These are phyloP conservation scores for Magallana gigas DNA, from an alignment of 1,140 invertebrate species.

Conservation along the genomic window DNA sequence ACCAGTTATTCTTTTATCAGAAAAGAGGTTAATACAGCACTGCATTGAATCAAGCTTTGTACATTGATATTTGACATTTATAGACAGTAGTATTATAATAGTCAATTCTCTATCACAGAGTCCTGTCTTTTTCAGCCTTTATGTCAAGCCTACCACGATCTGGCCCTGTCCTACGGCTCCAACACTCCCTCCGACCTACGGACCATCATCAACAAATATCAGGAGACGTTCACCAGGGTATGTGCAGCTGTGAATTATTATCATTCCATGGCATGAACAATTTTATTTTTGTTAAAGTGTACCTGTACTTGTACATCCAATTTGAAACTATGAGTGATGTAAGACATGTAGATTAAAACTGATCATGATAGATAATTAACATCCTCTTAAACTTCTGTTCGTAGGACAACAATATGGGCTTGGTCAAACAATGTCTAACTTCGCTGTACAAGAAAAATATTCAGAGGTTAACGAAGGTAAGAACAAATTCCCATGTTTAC, in stretches of 20 bases:
- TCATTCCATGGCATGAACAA: too few species aligned
- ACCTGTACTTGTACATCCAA: too few species aligned
- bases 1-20: too few species aligned
- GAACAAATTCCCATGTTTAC: background rate
- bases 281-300: too few species aligned
- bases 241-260: constrained; percentile 31
- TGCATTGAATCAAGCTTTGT: too few species aligned
- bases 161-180: constrained; percentile 89
- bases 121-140: constrained; percentile 82
- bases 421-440: constrained; percentile 87
- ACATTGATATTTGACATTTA: too few species aligned
- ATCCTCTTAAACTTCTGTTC: constrained; percentile 25
- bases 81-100: too few species aligned
- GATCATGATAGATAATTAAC: background rate
- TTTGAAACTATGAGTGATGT: too few species aligned
- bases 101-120: too few species aligned
- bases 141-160: constrained; percentile 93
- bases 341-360: too few species aligned
- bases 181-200: constrained; percentile 87
- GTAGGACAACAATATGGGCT: constrained; percentile 86
- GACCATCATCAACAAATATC: constrained; percentile 86
- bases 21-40: too few species aligned
- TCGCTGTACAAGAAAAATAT: constrained; percentile 98
- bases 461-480: constrained; percentile 92
- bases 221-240: constrained; percentile 86